Percentiles rank a stretch among this genome's conserved stretches.
phyloP scores from a whole-genome alignment of 2,113 vertebrate genomes.

The Eulemur rufifrons region DNA sequence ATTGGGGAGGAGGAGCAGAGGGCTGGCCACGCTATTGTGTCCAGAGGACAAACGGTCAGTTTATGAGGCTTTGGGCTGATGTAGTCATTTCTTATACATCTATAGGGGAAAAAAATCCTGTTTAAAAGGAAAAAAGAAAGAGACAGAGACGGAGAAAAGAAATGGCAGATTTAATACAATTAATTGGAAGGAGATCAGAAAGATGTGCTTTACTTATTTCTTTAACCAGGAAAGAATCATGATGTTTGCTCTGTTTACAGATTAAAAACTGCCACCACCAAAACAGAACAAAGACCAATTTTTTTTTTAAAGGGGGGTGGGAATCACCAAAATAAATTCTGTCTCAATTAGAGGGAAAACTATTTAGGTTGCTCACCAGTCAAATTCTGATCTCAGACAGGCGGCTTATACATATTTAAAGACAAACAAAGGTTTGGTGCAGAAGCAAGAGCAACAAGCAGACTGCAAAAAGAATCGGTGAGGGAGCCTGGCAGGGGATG shows the following conservation, averaged over 20 bases:
- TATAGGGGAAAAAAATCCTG: slow-evolving; percentile 80
- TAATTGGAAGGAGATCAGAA: slow-evolving; percentile 55
- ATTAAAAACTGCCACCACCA: slow-evolving; percentile 20
- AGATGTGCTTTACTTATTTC: slow-evolving; percentile 47
- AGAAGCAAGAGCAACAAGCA: slow-evolving; percentile 12
- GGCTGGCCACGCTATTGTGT: slow-evolving; percentile 98
- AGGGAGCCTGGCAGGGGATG: neutral
- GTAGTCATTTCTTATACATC: slow-evolving; percentile 89
- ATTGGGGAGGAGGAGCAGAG: slow-evolving; percentile 99
- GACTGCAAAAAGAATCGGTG: neutral
- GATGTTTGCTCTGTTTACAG: slow-evolving; percentile 55
- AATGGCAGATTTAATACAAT: slow-evolving; percentile 49
- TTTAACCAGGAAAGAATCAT: slow-evolving; percentile 44
- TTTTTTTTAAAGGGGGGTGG: neutral
- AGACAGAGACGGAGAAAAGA: neutral
- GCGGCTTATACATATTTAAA: slow-evolving; percentile 59
- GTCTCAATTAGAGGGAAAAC: slow-evolving; percentile 58
- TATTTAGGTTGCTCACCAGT: slow-evolving; percentile 57
- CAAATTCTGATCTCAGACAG: slow-evolving; percentile 29
- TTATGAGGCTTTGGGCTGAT: slow-evolving; percentile 98
- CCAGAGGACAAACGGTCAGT: slow-evolving; percentile 99
- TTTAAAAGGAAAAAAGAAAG: slow-evolving; percentile 68
- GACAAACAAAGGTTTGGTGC: slow-evolving; percentile 51
- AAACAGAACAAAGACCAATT: slow-evolving; percentile 50
- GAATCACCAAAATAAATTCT: slow-evolving; percentile 62